Base-by-base conservation (phyloP, 2,113 vertebrate genomes). In the Oryzias melastigma region DNA sequence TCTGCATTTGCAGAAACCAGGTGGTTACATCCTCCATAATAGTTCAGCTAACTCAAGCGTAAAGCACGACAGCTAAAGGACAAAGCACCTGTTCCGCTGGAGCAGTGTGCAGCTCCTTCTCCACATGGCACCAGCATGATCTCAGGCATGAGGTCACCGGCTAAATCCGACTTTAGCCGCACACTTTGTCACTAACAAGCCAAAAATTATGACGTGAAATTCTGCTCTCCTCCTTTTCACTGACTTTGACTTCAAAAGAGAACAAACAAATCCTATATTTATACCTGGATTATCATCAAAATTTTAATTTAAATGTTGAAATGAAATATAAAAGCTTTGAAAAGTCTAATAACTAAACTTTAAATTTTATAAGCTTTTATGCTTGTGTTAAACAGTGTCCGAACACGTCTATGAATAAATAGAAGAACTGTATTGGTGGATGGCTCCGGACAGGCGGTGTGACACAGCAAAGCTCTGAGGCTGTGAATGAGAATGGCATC, bases 51-150 rank as follows among this genome's bases (percentile, higher is more conserved):
- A 65, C 79, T 90, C 75, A 67, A 80, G 71, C 75, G 55, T 83
- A 87, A 70, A 84, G 56, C 45, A 62, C 83, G 86, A 79, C 89
- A 88, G 12, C 73, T 27, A 58, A 56, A 53, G 79, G 74, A 87
- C 44, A 76, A 72, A 76, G 73, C 91, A 93, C 90, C 92, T 92
- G 91, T 90, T 89, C 52, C 83, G 51, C 60, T 14, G 7, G 49
- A 42, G 62, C 67, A 62, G 66, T 61, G 70, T 53, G 14, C 68
- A 47, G 63, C 62, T 45, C 51, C 62, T 58, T 54, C 52, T 65
- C 63, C 59, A 58, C 54, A 56, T 62, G 49, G 72, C 69, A 53
- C 73, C 75, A 73, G 76, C 68, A 84, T 68, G 62, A 52, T 81
- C 68, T 75, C 68, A 81, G 71, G 65, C 65, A 78, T 84, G 73